phyloP scores from a whole-genome alignment of 2,797 vertebrate species.

The Acanthurus tractus region DNA sequence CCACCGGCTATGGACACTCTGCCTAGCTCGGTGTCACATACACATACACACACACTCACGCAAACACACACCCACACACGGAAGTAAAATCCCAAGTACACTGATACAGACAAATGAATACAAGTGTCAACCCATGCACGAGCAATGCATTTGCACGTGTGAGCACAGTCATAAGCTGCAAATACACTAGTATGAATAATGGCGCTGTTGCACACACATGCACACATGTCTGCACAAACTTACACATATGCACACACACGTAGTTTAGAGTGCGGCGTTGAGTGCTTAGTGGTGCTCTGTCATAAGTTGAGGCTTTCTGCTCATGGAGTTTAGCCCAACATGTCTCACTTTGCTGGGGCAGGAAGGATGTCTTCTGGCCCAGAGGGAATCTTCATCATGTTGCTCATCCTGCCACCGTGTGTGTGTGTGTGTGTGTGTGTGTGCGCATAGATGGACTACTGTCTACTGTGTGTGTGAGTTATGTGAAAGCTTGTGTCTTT shows the following conservation, averaged over 20 bases:
- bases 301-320: conserved; percentile 53
- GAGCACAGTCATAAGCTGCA: conserved; percentile 10
- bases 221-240: not conserved
- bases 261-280: conserved; percentile 21
- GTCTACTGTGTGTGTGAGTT: conserved; percentile 54
- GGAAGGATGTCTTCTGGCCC: conserved; percentile 63
- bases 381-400: conserved; percentile 67
- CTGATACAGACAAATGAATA: conserved; percentile 49
- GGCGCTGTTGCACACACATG: conserved; percentile 4
- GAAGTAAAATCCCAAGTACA: conserved; percentile 33
- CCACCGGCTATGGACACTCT: conserved; percentile 75
- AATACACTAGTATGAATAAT: conserved; percentile 16
- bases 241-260: conserved; percentile 19
- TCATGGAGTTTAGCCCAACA: conserved; percentile 46
- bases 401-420: conserved; percentile 53
- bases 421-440: conserved; percentile 27
- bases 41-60: not conserved
- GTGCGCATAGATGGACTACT: conserved; percentile 36
- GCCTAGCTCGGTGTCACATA: conserved; percentile 65
- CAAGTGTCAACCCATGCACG: conserved; percentile 29
- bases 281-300: conserved; percentile 53
- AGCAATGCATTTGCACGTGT: conserved; percentile 15
- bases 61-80: conserved; percentile 10
- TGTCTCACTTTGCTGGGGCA: conserved; percentile 45
- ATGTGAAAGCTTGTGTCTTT: conserved; percentile 68